Conservation (phyloP, 2,113 vertebrate species). For the Spea bombifrons region DNA sequence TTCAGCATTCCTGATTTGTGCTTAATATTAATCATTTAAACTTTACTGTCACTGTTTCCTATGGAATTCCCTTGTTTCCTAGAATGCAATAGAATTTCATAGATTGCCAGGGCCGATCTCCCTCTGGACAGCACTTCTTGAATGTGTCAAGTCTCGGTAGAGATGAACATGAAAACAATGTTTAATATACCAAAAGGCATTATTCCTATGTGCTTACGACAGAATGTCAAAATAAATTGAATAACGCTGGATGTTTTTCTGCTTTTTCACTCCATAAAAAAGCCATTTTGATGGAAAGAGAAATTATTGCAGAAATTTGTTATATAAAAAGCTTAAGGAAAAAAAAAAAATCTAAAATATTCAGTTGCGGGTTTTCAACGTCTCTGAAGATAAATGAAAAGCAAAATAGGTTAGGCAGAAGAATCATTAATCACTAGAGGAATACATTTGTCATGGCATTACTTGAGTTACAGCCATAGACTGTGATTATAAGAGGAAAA, state of each 20-base stretch:
- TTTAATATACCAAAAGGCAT: neutral
- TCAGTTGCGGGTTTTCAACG: conserved; percentile 31
- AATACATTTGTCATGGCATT: conserved; percentile 40
- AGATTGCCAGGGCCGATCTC: neutral
- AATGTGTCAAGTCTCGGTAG: conserved; percentile 1
- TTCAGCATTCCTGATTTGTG: neutral
- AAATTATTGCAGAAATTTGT: neutral
- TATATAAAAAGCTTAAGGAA: conserved; percentile 21
- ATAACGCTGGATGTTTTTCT: neutral
- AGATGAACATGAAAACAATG: neutral
- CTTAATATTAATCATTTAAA: neutral
- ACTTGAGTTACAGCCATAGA: conserved; percentile 24
- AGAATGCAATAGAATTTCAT: neutral
- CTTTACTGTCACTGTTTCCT: neutral
- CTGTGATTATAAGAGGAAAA: conserved; percentile 26
- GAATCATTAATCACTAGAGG: conserved; percentile 31
- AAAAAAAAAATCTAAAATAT: conserved; percentile 29
- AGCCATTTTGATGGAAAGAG: neutral
- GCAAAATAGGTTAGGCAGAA: conserved; percentile 46
- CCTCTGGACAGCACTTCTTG: neutral
- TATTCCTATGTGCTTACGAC: neutral
- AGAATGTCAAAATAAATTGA: conserved; percentile 1
- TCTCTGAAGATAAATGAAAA: conserved; percentile 46
- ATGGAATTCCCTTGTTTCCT: neutral
- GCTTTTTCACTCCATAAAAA: conserved; percentile 2